Evolutionary conservation across 2,797 vertebrate species (phyloP).

Genomic region (Manis pentadactyla): DNA sequence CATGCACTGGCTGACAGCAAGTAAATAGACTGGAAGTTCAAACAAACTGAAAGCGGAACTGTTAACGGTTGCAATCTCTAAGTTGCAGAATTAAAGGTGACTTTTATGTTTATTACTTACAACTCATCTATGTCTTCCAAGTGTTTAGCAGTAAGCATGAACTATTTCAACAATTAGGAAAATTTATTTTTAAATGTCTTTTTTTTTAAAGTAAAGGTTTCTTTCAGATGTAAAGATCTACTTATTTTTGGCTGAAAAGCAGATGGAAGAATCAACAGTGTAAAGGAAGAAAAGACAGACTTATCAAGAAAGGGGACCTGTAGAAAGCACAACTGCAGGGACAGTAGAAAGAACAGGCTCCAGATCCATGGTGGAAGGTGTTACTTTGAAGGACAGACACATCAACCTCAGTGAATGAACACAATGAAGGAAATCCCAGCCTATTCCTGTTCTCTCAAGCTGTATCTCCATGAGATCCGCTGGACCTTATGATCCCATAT

Average conservation of each 20-base stretch:
- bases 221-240: constrained; percentile 49
- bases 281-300: background rate
- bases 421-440: background rate
- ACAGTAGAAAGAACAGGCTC: background rate
- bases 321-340: constrained; percentile 19
- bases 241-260: background rate
- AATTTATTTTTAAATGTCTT: constrained; percentile 19
- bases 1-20: background rate
- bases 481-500: background rate
- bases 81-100: constrained; percentile 7
- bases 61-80: background rate
- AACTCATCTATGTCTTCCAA: background rate
- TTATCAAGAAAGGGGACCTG: background rate
- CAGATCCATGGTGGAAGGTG: background rate
- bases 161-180: constrained; percentile 48
- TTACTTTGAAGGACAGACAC: background rate
- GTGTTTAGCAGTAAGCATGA: constrained; percentile 17
- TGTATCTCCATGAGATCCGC: background rate
- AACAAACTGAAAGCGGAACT: constrained; percentile 29
- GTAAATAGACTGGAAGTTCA: constrained; percentile 40
- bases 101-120: constrained; percentile 36
- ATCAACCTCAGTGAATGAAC: background rate
- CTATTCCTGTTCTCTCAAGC: background rate
- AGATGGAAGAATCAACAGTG: constrained; percentile 19
- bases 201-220: constrained; percentile 41